Evolutionary conservation across 2,888 invertebrate genomes (phyloP).

Genomic region (Oxytorus armatus): DNA sequence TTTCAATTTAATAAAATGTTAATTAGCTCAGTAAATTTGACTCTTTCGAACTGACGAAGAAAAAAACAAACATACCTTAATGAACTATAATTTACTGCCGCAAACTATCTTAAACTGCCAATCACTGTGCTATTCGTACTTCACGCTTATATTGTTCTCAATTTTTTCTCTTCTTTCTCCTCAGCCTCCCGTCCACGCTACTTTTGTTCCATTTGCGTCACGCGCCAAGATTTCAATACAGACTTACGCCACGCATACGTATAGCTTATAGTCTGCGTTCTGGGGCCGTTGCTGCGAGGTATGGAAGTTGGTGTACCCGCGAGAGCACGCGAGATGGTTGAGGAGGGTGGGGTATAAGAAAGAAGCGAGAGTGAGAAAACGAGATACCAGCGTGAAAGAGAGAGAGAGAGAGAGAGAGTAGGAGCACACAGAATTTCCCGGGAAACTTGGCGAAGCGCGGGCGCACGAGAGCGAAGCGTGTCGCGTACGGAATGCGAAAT

Average conservation of each 20-base stretch:
- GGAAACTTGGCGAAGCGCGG: conserved; percentile 65
- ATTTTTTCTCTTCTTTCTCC: conserved; percentile 6
- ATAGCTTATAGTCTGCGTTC: conserved; percentile 52
- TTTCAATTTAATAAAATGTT: conserved; percentile 1
- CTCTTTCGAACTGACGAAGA: conserved; percentile 12
- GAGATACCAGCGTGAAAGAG: background rate
- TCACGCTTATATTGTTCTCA: conserved; percentile 22
- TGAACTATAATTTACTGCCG: conserved; percentile 12
- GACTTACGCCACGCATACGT: conserved; percentile 58
- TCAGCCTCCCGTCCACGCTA: conserved; percentile 5
- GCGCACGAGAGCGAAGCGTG: conserved; percentile 68
- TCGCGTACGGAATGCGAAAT: conserved; percentile 76
- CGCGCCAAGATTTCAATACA: conserved; percentile 68
- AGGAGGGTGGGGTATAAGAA: conserved; percentile 20
- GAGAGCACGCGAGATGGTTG: conserved; percentile 45
- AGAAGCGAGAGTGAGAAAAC: conserved; percentile 26
- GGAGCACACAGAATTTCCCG: conserved; percentile 37
- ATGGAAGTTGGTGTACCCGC: conserved; percentile 46
- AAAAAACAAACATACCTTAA: conserved; percentile 1
- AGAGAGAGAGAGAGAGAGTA: background rate
- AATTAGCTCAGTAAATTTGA: background rate
- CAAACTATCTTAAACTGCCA: conserved; percentile 46
- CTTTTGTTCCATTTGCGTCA: conserved; percentile 62
- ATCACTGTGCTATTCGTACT: conserved; percentile 23
- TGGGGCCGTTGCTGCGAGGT: conserved; percentile 33